Conservation (phyloP, 2,888 invertebrate genomes). For the Lepidochrysops patricia region DNA sequence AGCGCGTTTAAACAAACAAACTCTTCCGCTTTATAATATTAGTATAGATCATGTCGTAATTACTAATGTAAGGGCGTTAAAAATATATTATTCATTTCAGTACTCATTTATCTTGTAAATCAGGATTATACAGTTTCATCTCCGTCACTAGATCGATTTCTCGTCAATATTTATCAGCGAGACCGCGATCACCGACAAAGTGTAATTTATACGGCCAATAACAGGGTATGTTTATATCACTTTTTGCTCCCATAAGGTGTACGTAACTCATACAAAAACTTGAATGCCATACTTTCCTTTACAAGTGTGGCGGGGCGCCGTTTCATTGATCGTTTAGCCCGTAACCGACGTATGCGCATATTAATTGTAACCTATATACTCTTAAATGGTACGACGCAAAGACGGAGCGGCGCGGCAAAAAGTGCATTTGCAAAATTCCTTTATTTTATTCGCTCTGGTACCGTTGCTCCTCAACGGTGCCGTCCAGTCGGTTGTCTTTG, state of each 20-base stretch:
- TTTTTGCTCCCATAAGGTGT: neutral
- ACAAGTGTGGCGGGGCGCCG: neutral
- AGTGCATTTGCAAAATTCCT: neutral
- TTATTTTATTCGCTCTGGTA: neutral
- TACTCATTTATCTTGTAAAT: neutral
- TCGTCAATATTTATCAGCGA: neutral
- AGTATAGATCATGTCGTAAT: too few species aligned
- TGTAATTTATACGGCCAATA: neutral
- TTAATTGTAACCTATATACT: neutral
- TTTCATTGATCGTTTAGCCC: neutral
- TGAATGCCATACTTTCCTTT: neutral
- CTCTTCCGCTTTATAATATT: too few species aligned
- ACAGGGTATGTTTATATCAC: neutral
- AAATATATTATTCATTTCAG: neutral
- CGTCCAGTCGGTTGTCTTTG: neutral
- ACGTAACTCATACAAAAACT: neutral
- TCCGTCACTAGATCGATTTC: neutral
- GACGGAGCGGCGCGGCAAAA: neutral
- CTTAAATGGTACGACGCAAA: neutral
- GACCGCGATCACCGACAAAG: neutral
- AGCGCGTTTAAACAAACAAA: too few species aligned
- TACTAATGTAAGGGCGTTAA: neutral
- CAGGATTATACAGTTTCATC: neutral
- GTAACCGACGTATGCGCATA: constrained; percentile 4
- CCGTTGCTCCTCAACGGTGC: neutral